These are phyloP conservation scores for Pimpla rufipes DNA, from an alignment of 2,888 invertebrate genomes.

Conservation along the genomic window DNA sequence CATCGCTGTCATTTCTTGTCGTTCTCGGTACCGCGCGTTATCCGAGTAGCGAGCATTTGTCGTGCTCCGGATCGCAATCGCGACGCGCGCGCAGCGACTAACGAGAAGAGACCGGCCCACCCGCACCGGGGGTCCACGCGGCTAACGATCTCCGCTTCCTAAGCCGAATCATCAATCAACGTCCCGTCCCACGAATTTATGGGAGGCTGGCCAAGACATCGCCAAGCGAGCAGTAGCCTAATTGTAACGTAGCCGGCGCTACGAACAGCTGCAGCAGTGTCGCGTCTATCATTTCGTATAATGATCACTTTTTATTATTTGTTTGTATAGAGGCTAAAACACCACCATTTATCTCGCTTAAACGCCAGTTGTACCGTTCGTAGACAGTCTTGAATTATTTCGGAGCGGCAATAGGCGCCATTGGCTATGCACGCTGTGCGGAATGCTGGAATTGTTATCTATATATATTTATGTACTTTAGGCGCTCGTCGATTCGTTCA, in stretches of 20 bases:
- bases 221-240: not conserved
- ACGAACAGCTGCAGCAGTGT: not conserved
- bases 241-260: not conserved
- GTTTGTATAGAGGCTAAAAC: not conserved
- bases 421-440: not conserved
- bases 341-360: not conserved
- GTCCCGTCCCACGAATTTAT: not conserved
- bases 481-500: not conserved
- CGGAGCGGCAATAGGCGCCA: not conserved
- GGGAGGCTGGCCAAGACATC: not conserved
- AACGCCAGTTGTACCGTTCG: not conserved
- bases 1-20: not conserved
- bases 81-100: not conserved
- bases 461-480: too few species aligned
- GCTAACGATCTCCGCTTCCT: not conserved
- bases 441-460: not conserved
- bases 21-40: not conserved
- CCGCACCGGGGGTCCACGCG: not conserved
- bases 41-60: not conserved
- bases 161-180: slow-evolving; percentile 19
- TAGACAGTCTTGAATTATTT: not conserved
- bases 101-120: slow-evolving; percentile 6
- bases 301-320: not conserved
- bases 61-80: not conserved
- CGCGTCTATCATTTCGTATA: not conserved